Evolutionary conservation across 92 coral and sea anemone genomes (phyloP), one percentile per base, ranked within the genome.

Genomic region (Zoanthus gigantus): DNA sequence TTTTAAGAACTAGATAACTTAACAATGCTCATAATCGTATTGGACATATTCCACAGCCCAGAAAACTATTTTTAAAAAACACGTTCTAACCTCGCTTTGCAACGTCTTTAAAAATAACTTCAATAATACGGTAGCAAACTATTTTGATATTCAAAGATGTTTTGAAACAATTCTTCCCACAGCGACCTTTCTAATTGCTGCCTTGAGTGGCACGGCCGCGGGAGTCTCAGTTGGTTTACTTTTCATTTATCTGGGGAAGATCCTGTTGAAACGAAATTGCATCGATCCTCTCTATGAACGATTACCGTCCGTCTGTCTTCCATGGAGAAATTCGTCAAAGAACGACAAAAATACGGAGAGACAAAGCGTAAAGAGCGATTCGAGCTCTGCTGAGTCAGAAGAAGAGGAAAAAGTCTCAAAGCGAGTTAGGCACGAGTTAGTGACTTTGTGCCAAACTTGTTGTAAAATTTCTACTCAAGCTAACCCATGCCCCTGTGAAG

Each of bases 401-500:
- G 85, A 81, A n/a, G 85, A 81, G 16, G 85, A 81, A 3, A 81
- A 81, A 44, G 11, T 32, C 74, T 5, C 67, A 16, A 79, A 61
- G 72, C 52, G 54, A 79, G 83, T 5, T 11, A 73, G 85, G 0
- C 60, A 80, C 18, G 82, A 77, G 28, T 71, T 81, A 32, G 58
- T 81, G 17, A 74, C 85, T 12, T 7, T 81, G 78, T 93, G 91
- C 37, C 92, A 79, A 12, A 56, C 89, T 18, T 87, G 95, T 37
- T 68, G 95, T 30, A 93, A 83, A 68, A 18, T 78, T 0, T 90
- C 95, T 5, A 78, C 93, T 2, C 84, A 79, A 61, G 90, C 72
- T 45, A 90, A 85, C 46, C 93, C 95, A 0, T 92, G 95, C 57
- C 77, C 69, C 23, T 83, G 93, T 66, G 95, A 90, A 61, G 50